A percentile compares a stretch with the other conserved stretches of the same genome.
Evolutionary conservation across 2,797 vertebrate species (phyloP).

Genomic region (Decapterus maruadsi): DNA sequence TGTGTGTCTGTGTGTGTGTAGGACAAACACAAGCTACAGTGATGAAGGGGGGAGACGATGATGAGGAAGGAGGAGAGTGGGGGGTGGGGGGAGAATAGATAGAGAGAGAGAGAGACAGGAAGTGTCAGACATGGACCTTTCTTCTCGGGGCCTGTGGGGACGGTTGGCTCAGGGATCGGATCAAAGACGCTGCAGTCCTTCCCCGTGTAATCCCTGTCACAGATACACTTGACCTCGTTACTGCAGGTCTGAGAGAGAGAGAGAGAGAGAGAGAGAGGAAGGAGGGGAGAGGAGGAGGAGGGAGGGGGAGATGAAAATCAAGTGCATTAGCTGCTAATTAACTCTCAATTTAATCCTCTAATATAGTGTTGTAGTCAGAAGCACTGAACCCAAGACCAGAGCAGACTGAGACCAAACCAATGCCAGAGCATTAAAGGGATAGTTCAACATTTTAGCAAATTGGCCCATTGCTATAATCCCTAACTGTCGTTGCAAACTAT

Average conservation of each 20-base stretch:
- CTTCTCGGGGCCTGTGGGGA: slow-evolving; percentile 87
- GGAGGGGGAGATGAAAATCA: neutral
- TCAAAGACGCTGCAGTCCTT: slow-evolving; percentile 96
- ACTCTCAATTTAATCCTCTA: too few species aligned
- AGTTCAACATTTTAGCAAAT: too few species aligned
- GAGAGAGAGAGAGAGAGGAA: neutral
- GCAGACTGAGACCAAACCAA: too few species aligned
- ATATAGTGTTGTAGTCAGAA: too few species aligned
- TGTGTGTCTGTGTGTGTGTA: slow-evolving; percentile 1
- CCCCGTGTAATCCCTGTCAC: slow-evolving; percentile 93
- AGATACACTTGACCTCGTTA: slow-evolving; percentile 96
- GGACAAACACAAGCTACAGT: slow-evolving; percentile 53
- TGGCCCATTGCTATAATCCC: too few species aligned
- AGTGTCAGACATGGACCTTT: slow-evolving; percentile 85
- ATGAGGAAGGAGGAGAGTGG: slow-evolving; percentile 49
- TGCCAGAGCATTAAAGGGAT: too few species aligned
- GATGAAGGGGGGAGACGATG: slow-evolving; percentile 68
- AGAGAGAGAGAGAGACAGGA: slow-evolving; percentile 14
- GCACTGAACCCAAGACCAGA: too few species aligned
- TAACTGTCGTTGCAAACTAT: too few species aligned
- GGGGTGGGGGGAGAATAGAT: slow-evolving; percentile 49
- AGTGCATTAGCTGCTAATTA: neutral
- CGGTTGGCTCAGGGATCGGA: slow-evolving; percentile 90
- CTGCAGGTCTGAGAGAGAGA: slow-evolving; percentile 88
- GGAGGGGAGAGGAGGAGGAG: neutral